A percentile compares a stretch with the other conserved stretches of the same genome.
Evolutionary conservation across 1,140 invertebrate species (phyloP).

Genomic region (Drosophila simulans): DNA sequence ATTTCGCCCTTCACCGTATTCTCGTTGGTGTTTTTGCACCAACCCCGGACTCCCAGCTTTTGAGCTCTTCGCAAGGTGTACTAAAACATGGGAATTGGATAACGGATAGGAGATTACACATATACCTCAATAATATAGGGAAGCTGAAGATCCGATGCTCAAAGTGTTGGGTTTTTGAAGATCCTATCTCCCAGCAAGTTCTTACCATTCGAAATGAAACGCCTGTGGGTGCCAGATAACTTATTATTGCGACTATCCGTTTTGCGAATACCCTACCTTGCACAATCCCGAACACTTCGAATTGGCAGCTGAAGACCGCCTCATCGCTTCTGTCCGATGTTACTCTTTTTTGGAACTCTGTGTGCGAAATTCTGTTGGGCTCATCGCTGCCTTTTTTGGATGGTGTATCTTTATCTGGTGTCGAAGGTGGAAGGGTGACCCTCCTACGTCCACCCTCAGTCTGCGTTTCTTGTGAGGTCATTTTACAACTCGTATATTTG

Average conservation of each 20-base stretch:
- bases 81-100: conserved; percentile 17
- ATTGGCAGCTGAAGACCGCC: conserved; percentile 38
- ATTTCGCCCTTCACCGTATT: conserved; percentile 57
- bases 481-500: neutral
- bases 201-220: conserved; percentile 69
- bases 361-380: neutral
- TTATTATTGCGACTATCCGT: neutral
- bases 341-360: neutral
- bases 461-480: neutral
- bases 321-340: neutral
- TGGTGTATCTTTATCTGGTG: neutral
- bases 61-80: conserved; percentile 66
- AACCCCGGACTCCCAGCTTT: conserved; percentile 56
- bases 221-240: conserved; percentile 14
- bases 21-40: conserved; percentile 44
- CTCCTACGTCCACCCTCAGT: neutral
- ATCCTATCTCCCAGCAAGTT: neutral
- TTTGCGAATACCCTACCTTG: conserved; percentile 40
- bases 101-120: neutral
- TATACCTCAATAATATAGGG: no score
- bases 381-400: neutral
- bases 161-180: no score
- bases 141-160: no score
- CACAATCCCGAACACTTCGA: conserved; percentile 72
- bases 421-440: neutral